Evolutionary conservation across 2,888 invertebrate genomes (phyloP).

Genomic region (Ditula angustiorana): DNA sequence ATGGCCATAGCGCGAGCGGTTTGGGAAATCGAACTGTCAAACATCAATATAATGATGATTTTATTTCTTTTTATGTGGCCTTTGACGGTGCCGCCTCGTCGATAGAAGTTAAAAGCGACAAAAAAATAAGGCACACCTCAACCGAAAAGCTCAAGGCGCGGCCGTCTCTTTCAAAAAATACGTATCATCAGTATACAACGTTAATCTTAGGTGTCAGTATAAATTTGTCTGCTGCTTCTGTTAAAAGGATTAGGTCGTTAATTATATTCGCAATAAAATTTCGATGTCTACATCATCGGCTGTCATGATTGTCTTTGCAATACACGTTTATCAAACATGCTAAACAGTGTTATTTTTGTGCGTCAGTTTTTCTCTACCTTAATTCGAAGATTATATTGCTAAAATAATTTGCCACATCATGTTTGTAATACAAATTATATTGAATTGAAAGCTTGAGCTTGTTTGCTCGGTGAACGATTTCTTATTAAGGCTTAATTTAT

Average conservation of each 20-base stretch:
- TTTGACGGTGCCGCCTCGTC: constrained; percentile 74
- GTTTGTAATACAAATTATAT: too few relatives aligned
- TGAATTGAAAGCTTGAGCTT: too few relatives aligned
- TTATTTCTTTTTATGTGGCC: constrained; percentile 73
- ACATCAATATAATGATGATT: constrained; percentile 74
- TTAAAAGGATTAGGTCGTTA: constrained; percentile 22
- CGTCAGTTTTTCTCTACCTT: not conserved
- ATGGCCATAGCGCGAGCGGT: constrained; percentile 60
- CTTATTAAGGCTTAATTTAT: too few relatives aligned
- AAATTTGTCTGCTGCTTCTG: not conserved
- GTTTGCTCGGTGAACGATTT: too few relatives aligned
- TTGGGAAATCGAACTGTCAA: constrained; percentile 79
- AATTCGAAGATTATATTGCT: not conserved
- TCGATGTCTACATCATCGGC: constrained; percentile 6
- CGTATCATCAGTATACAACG: not conserved
- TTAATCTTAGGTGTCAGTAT: not conserved
- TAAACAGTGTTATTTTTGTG: not conserved
- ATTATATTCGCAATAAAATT: constrained; percentile 10
- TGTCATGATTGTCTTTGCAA: not conserved
- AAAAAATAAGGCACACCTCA: constrained; percentile 2
- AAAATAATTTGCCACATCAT: not conserved
- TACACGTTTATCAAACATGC: not conserved
- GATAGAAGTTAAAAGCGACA: constrained; percentile 68
- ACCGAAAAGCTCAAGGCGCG: not conserved
- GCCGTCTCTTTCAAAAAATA: not conserved